Conservation (phyloP, 2,113 vertebrate species). For the Steatornis caripensis region DNA sequence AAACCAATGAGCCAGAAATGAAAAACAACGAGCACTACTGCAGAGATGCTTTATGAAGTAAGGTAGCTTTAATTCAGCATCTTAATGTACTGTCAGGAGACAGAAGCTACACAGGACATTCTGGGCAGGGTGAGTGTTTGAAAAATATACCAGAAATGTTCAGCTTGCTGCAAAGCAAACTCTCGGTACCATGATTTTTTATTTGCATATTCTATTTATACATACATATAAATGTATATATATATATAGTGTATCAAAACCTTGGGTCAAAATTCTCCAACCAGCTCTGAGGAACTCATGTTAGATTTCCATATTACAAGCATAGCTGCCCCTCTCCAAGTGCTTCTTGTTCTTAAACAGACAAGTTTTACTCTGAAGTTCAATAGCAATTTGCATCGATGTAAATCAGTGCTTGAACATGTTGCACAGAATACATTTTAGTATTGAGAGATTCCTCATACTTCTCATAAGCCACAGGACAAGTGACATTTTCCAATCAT, state of each 20-base stretch:
- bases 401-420: background rate
- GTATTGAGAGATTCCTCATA: background rate
- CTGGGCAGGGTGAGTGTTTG: background rate
- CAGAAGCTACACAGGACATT: background rate
- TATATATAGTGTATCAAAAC: background rate
- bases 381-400: background rate
- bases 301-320: background rate
- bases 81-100: background rate
- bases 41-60: background rate
- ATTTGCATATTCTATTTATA: background rate
- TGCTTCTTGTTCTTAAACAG: background rate
- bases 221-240: background rate
- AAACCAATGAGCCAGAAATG: slow-evolving; percentile 55
- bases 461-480: background rate
- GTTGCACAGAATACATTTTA: background rate
- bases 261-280: background rate
- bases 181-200: too few relatives aligned
- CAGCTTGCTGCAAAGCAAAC: background rate
- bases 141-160: background rate
- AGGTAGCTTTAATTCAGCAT: background rate
- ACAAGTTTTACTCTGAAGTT: background rate
- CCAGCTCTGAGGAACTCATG: background rate
- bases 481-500: background rate
- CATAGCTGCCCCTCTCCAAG: background rate
- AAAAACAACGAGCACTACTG: background rate